These are phyloP conservation scores for Synergus japonicus DNA, from an alignment of 2,888 invertebrate genomes.

Conservation along the genomic window DNA sequence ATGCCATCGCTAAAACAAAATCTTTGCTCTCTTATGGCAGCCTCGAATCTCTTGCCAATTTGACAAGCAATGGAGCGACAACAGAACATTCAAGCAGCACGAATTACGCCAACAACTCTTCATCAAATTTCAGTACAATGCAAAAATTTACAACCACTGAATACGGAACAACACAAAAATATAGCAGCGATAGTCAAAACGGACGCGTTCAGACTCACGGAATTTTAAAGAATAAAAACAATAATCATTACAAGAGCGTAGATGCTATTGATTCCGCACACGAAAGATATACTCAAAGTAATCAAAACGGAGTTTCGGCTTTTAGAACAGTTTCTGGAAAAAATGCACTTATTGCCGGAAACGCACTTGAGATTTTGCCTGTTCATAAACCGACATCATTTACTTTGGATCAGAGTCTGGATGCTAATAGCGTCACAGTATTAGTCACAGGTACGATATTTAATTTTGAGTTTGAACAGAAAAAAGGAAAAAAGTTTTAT, in stretches of 20 bases:
- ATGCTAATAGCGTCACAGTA: conserved; percentile 78
- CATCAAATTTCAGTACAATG: conserved; percentile 51
- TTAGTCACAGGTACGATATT: conserved; percentile 77
- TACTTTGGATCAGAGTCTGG: conserved; percentile 78
- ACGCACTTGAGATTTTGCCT: conserved; percentile 81
- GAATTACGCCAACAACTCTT: conserved; percentile 63
- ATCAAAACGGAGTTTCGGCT: conserved; percentile 56
- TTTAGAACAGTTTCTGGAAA: conserved; percentile 46
- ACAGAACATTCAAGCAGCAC: conserved; percentile 80
- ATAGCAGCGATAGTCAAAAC: conserved; percentile 60
- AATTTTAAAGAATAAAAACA: conserved; percentile 73
- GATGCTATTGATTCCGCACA: conserved; percentile 67
- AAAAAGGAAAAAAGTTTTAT: conserved; percentile 24
- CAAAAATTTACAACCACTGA: conserved; percentile 65
- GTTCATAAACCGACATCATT: conserved; percentile 81
- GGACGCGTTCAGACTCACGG: conserved; percentile 67
- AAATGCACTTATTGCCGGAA: conserved; percentile 79
- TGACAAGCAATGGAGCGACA: conserved; percentile 82
- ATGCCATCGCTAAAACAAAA: conserved; percentile 88
- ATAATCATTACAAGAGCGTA: conserved; percentile 68
- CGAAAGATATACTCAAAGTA: conserved; percentile 62
- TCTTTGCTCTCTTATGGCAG: conserved; percentile 85
- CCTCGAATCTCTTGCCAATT: conserved; percentile 84
- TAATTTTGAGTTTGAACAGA: not conserved
- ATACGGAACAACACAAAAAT: conserved; percentile 62